Percentiles rank a stretch among this genome's conserved stretches.
Conservation (phyloP, 1,140 invertebrate species). For the Drosophila watanabei region DNA sequence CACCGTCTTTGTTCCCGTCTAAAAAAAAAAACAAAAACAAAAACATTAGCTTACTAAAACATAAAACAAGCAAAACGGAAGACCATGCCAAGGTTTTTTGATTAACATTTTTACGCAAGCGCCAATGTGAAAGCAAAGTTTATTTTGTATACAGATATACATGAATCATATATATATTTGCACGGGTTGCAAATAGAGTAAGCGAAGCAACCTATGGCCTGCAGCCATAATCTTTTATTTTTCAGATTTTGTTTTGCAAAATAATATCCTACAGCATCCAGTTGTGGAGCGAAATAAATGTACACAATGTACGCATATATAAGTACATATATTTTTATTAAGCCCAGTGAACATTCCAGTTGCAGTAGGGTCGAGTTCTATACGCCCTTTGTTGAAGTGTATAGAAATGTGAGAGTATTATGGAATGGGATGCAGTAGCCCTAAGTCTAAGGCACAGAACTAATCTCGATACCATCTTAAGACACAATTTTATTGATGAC, state of each 20-base stretch:
- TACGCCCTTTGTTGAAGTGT: neutral
- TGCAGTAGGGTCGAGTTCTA: conserved; percentile 13
- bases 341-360: conserved; percentile 5
- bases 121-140: conserved; percentile 79
- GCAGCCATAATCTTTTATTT: conserved; percentile 25
- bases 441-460: neutral
- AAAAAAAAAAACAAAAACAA: conserved; percentile 11
- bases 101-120: conserved; percentile 79
- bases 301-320: conserved; percentile 19
- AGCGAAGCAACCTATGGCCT: conserved; percentile 30
- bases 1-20: conserved; percentile 75
- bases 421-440: neutral
- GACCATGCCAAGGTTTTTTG: conserved; percentile 68
- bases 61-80: conserved; percentile 3
- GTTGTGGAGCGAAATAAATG: conserved; percentile 17
- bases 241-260: conserved; percentile 31
- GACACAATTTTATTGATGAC: conserved; percentile 1
- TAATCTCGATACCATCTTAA: neutral
- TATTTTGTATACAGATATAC: conserved; percentile 77
- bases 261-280: conserved; percentile 23
- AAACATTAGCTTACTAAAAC: conserved; percentile 11
- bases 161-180: conserved; percentile 67
- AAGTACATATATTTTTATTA: conserved; percentile 41
- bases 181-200: conserved; percentile 54
- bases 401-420: conserved; percentile 15